These are phyloP conservation scores for Bradypodion ventrale DNA, from an alignment of 2,797 vertebrate genomes.

Conservation along the genomic window DNA sequence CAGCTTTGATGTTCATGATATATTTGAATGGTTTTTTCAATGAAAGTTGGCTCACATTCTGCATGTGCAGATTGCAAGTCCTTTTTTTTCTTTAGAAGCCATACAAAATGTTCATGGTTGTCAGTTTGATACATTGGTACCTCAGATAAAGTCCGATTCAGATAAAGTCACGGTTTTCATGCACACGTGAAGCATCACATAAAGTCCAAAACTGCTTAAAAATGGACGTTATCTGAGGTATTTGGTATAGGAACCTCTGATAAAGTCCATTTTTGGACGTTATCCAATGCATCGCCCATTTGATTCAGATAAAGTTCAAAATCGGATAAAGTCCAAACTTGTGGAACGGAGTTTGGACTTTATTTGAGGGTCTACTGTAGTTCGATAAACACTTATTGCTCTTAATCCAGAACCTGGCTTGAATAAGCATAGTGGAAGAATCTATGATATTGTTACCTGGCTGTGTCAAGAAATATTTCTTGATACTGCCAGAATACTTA, in stretches of 20 bases:
- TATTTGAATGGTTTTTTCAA: conserved; percentile 76
- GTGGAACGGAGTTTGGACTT: too few species aligned
- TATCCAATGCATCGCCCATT: too few species aligned
- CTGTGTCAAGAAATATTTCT: neutral
- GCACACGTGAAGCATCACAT: too few species aligned
- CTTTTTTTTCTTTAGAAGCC: conserved; percentile 55
- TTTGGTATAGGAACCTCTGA: too few species aligned
- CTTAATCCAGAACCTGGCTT: conserved; percentile 7
- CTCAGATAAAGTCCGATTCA: too few species aligned
- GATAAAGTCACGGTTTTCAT: too few species aligned
- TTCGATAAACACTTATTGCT: neutral
- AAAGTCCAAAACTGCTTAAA: too few species aligned
- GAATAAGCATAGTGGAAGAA: neutral
- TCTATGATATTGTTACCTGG: neutral
- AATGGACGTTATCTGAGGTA: too few species aligned
- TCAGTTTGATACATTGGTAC: conserved; percentile 48
- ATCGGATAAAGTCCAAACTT: too few species aligned
- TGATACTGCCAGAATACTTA: neutral
- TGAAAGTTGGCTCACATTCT: conserved; percentile 75
- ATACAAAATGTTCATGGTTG: conserved; percentile 49
- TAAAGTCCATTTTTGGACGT: too few species aligned
- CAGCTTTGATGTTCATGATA: conserved; percentile 75
- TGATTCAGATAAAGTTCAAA: too few species aligned
- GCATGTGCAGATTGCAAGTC: conserved; percentile 74
- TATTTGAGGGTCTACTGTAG: too few species aligned